These are phyloP conservation scores for Apostichopus leukothele DNA, from an alignment of 53 echinoderm and acorn worm species.

Conservation along the genomic window DNA sequence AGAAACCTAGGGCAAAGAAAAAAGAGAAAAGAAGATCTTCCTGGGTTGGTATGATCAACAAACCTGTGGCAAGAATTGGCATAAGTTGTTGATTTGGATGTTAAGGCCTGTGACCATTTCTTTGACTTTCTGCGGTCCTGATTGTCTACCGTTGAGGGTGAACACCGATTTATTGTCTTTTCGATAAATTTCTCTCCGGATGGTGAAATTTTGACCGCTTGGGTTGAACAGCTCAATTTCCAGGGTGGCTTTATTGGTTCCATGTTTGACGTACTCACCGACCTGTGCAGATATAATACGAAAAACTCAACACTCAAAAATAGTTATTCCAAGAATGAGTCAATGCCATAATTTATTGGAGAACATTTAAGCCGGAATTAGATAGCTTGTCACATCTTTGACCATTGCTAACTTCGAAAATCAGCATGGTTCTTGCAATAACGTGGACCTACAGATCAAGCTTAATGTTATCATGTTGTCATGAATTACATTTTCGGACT, in stretches of 20 bases:
- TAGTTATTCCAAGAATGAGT: neutral
- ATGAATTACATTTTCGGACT: no score
- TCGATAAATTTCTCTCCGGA: constrained; percentile 71
- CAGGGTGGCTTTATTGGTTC: constrained; percentile 68
- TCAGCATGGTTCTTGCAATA: no score
- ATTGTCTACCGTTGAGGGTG: constrained; percentile 56
- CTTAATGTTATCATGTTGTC: no score
- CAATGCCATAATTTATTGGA: neutral
- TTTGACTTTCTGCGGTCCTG: constrained; percentile 65
- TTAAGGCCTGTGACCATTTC: constrained; percentile 67
- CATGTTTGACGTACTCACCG: constrained; percentile 97
- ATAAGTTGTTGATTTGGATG: constrained; percentile 88
- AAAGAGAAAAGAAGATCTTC: no score
- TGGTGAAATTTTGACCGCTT: constrained; percentile 54
- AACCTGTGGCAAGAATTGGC: constrained; percentile 98
- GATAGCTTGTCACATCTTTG: neutral
- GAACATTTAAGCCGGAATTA: neutral
- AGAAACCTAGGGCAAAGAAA: no score
- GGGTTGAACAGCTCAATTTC: constrained; percentile 83
- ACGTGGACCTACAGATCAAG: no score
- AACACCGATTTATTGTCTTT: constrained; percentile 78
- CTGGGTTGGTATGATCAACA: neutral
- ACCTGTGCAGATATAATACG: constrained; percentile 53
- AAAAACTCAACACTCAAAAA: neutral
- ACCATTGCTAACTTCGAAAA: no score